Conservation (phyloP, 2,113 vertebrate genomes). For the Lampris incognitus region DNA sequence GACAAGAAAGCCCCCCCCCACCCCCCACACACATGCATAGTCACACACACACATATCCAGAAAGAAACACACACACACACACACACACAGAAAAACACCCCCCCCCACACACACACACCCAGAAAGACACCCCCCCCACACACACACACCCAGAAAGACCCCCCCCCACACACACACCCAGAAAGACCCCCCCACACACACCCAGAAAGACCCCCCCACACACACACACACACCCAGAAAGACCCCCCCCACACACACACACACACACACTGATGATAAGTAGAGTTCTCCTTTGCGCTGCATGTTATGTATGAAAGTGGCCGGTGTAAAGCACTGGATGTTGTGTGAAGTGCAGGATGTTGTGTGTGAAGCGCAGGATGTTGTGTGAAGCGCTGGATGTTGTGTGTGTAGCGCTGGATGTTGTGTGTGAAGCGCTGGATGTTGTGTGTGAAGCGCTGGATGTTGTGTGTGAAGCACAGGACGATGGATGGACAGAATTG, state of each 20-base stretch:
- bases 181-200: too few species aligned
- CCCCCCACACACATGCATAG: not conserved
- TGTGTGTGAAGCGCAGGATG: too few species aligned
- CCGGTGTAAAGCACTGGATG: too few species aligned
- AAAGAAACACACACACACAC: not conserved
- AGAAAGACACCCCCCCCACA: not conserved
- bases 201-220: not conserved
- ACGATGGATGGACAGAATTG: conserved; percentile 31
- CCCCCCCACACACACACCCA: not conserved
- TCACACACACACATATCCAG: not conserved
- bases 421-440: too few species aligned
- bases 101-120: too few species aligned
- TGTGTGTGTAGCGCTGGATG: too few species aligned
- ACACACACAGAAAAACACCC: not conserved
- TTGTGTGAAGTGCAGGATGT: too few species aligned
- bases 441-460: too few species aligned
- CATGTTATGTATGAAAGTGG: too few species aligned
- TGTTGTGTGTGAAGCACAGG: not conserved
- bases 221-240: too few species aligned
- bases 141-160: not conserved
- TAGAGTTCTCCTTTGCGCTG: too few species aligned
- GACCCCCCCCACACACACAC: not conserved
- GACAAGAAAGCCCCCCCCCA: conserved; percentile 29
- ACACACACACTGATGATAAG: not conserved
- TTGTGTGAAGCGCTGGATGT: too few species aligned